phyloP scores from a whole-genome alignment of 2,888 invertebrate species.

The Hydrotaea cyrtoneurina region DNA sequence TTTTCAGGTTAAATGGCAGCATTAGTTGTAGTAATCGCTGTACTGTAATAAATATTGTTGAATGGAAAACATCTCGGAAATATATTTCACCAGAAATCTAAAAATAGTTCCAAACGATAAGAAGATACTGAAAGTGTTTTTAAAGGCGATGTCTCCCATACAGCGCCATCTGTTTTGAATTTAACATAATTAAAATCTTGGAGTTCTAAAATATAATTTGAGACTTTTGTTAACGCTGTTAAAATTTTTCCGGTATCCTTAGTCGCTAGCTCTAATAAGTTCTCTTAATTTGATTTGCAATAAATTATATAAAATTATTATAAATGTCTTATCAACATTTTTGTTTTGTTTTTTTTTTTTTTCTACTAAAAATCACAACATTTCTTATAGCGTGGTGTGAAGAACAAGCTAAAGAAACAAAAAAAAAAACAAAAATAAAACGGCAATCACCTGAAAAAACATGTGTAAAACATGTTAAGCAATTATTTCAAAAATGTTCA shows the following conservation, averaged over 20 bases:
- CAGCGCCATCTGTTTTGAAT: no score
- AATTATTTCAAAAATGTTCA: constrained; percentile 3
- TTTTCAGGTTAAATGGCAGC: constrained; percentile 4
- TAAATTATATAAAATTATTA: no score
- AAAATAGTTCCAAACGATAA: neutral
- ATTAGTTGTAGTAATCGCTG: neutral
- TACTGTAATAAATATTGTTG: neutral
- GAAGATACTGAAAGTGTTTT: no score
- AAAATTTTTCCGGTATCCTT: no score
- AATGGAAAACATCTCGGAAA: neutral
- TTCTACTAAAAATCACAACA: neutral
- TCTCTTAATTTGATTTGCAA: no score
- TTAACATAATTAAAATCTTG: no score
- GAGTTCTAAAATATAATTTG: no score
- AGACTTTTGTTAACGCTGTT: no score
- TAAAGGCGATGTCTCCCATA: no score
- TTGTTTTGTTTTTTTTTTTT: no score
- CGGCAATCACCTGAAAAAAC: constrained; percentile 11
- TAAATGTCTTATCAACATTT: no score
- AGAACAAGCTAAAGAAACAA: neutral
- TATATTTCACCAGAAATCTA: neutral
- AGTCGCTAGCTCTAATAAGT: no score
- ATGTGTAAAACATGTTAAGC: constrained; percentile 20
- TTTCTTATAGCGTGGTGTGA: neutral
- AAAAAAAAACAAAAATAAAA: neutral